Evolutionary conservation across 2,113 vertebrate species (phyloP), one percentile per base, ranked within the genome.

Genomic region (Cariama cristata): DNA sequence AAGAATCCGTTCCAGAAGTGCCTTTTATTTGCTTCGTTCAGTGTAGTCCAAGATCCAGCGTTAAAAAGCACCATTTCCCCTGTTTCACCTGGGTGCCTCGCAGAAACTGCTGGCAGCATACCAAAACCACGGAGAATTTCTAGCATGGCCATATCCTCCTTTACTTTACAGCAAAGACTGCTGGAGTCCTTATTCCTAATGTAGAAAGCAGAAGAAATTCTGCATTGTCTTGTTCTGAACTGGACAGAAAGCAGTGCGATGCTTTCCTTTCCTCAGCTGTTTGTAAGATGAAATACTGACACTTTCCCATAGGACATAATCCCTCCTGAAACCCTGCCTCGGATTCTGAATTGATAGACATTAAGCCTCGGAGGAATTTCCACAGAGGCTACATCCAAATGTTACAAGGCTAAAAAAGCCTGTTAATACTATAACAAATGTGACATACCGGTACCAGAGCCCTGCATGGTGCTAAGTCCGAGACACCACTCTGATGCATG

Each of bases 361-460:
- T 18, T 23, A 49, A 62, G n/a, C 35, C 79, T 40, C 2, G 0
- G 49, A 59, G 56, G 81, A 71, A 35, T 24, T 58, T 64, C 75
- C 42, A 66, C 23, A 23, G 50, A 69, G 68, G 56, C 44, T 47
- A 45, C 58, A 52, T 47, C 26, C 59, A 67, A 42, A 64, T 2
- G 5, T 11, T 53, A 16, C 50, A 47, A 6, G 40, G 11, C 33
- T 42, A 17, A 18, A 45, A 71, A 26, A 59, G 50, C 28, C 69
- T 27, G 18, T 47, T 63, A 58, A 10, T 3, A 4, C n/a, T n/a
- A 4, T 9, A 26, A 35, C n/a, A 14, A 14, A 33, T 1, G 11
- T 10, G 45, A 22, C 21, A 12, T 6, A 19, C 13, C 0, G 0
- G 21, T 71, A 32, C 23, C 38, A 10, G 68, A 79, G 14, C 52